These are phyloP conservation scores for Cynopterus brachyotis DNA, from an alignment of 2,113 vertebrate genomes.

Conservation along the genomic window DNA sequence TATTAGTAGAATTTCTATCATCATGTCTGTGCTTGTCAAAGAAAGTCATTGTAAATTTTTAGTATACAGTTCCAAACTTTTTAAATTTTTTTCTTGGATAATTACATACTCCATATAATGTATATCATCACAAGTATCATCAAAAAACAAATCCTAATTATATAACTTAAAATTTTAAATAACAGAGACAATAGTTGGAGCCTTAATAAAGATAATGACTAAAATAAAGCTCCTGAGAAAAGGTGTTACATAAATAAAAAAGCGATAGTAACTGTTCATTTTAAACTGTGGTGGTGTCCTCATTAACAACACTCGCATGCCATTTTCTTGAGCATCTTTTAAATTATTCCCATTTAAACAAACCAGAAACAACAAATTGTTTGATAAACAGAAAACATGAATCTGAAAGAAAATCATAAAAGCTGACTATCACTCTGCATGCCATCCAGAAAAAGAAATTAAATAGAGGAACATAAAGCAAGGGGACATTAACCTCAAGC, in stretches of 20 bases:
- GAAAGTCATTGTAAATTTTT: neutral
- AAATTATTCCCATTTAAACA: neutral
- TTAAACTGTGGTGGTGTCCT: neutral
- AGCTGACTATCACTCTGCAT: constrained; percentile 64
- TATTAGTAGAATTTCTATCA: constrained; percentile 63
- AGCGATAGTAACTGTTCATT: neutral
- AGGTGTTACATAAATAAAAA: neutral
- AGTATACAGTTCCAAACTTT: neutral
- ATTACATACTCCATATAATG: neutral
- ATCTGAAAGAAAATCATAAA: constrained; percentile 53
- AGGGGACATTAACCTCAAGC: constrained; percentile 79
- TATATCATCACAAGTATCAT: neutral
- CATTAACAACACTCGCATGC: neutral
- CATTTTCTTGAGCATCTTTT: neutral
- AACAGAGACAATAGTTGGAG: neutral
- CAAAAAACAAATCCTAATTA: neutral
- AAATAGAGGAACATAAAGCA: constrained; percentile 61
- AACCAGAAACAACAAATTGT: neutral
- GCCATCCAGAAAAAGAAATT: constrained; percentile 74
- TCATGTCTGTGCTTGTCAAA: neutral
- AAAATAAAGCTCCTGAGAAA: neutral
- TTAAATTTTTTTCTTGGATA: neutral
- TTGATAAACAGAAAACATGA: neutral
- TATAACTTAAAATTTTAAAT: neutral
- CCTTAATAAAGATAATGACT: neutral